Base-by-base conservation (phyloP, 1,140 invertebrate genomes). In the Cyrtorhinus lividipennis region DNA sequence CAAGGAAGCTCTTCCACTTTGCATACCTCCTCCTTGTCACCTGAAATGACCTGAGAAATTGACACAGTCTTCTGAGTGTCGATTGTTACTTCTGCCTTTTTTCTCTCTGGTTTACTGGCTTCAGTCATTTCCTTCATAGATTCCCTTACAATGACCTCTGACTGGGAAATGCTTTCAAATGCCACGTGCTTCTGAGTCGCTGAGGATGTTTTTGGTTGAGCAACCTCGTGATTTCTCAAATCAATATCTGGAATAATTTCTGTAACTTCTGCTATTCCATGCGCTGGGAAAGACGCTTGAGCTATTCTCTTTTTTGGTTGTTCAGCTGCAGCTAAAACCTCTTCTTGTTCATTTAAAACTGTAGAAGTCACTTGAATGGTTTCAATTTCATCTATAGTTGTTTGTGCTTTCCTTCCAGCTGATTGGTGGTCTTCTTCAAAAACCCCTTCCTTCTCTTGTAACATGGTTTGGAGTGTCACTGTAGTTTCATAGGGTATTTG, bases 131-230 rank as follows among this genome's bases (percentile, higher is more conserved):
- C 66, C 59, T 68, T 71, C 71, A 81, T 79, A 58, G 75, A 75
- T 68, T 82, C 80, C 8, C 76, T 73, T 27, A 75, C 66, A 27
- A 76, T 62, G 27, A 74, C 70, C 71, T 80, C 75, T 5, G 73
- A 73, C 64, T 75, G 73, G 56, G 78, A 70, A 22, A 83, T 66
- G 65, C 77, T 74, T 70, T 81, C 78, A 27, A 78, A 76, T 38
- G 75, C 71, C 26, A 75, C 27, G 46, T 69, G 69, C 63, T 70
- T 66, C 64, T 66, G 25, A 23, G 58, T 64, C 15, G 73, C 73
- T 59, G 65, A 59, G 24, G 65, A 67, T 57, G 61, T 48, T 38
- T 56, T 64, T 57, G 64, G 30, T 59, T 66, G 58, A 13, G 61
- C 30, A 30, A 45, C 13, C 48, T 68, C 64, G 18, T 72, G 65